Conservation (phyloP, 2,888 invertebrate species). For the Melanotus villosus region DNA sequence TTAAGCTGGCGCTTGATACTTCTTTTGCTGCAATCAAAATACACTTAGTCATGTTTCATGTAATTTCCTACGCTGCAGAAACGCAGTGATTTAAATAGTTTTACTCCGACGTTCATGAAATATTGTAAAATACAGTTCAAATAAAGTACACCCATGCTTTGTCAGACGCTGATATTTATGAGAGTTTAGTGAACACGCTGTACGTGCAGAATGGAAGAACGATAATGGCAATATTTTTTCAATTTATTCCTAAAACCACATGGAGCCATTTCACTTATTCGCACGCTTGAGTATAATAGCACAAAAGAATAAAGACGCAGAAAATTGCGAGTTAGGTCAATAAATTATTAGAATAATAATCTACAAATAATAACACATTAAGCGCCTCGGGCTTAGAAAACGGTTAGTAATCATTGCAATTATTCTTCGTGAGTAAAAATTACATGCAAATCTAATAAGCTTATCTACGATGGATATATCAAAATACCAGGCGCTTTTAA, state of each 20-base stretch:
- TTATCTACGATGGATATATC: constrained; percentile 34
- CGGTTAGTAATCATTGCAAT: constrained; percentile 38
- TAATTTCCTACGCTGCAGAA: constrained; percentile 16
- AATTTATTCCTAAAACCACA: not conserved
- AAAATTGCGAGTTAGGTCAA: constrained; percentile 4
- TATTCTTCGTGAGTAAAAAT: constrained; percentile 32
- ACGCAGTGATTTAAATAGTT: constrained; percentile 12
- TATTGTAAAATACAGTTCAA: not conserved
- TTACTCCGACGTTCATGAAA: constrained; percentile 7
- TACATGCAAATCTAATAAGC: constrained; percentile 37
- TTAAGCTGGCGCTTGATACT: constrained; percentile 11
- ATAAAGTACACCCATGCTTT: constrained; percentile 14
- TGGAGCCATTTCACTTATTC: not conserved
- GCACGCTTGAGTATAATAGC: not conserved
- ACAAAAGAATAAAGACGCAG: constrained; percentile 14
- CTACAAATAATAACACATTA: constrained; percentile 38
- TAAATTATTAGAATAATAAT: constrained; percentile 37
- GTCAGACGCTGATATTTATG: constrained; percentile 11
- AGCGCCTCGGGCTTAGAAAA: constrained; percentile 36
- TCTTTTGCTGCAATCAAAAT: constrained; percentile 16
- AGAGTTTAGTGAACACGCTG: not conserved
- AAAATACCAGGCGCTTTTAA: constrained; percentile 23
- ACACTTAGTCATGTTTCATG: constrained; percentile 21
- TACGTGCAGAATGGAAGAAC: not conserved
- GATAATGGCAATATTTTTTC: not conserved